A percentile compares a stretch with the other conserved stretches of the same genome.
Evolutionary conservation across 2,888 invertebrate genomes (phyloP).

Genomic region (Auanema sp.): DNA sequence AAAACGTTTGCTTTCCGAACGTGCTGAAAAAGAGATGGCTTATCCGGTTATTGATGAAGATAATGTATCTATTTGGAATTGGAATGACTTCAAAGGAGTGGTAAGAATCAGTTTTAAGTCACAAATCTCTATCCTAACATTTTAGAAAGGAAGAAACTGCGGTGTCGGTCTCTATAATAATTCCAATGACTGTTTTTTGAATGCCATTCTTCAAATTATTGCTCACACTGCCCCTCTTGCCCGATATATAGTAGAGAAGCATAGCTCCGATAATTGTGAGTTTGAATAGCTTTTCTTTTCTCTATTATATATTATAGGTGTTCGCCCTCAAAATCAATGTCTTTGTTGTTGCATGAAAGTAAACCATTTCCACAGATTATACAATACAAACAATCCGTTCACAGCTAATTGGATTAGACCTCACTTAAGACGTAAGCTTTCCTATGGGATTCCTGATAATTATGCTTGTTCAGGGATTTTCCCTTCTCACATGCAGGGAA

Average conservation of each 20-base stretch:
- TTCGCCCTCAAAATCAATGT: conserved; percentile 15
- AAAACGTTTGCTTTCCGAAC: conserved; percentile 45
- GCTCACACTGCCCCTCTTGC: conserved; percentile 50
- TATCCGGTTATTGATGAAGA: conserved; percentile 43
- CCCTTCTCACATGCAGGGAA: conserved; percentile 30
- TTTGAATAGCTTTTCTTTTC: conserved; percentile 3
- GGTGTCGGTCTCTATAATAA: conserved; percentile 43
- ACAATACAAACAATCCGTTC: conserved; percentile 3
- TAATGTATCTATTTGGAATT: conserved; percentile 27
- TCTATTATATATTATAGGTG: conserved; percentile 12
- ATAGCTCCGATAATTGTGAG: conserved; percentile 11
- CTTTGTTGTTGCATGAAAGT: conserved; percentile 19
- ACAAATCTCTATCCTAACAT: background rate
- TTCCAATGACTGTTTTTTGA: conserved; percentile 55
- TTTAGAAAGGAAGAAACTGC: conserved; percentile 16
- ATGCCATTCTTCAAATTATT: conserved; percentile 50
- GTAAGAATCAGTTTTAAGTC: conserved; percentile 16
- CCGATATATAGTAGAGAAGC: conserved; percentile 36
- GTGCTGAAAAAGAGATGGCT: conserved; percentile 38
- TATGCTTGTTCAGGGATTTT: conserved; percentile 21
- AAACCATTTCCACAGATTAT: conserved; percentile 11
- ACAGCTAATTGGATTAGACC: conserved; percentile 19
- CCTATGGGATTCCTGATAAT: background rate
- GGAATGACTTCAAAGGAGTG: conserved; percentile 28
- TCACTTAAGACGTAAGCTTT: conserved; percentile 14